Conservation (phyloP, 2,888 invertebrate species). For the Loripinus fragilis region DNA sequence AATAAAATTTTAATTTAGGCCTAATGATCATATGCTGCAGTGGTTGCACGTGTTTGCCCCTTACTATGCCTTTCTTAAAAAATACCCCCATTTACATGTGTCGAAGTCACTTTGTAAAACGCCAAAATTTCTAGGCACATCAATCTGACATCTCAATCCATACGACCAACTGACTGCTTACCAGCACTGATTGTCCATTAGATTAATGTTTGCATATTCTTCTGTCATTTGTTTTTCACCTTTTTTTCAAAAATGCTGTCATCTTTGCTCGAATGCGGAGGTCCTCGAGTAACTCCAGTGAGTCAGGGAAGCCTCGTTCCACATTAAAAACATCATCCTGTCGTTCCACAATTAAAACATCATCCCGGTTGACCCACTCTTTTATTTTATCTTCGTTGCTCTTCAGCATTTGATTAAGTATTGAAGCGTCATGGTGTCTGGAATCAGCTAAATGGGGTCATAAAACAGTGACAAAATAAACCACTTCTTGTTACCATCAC, state of each 20-base stretch:
- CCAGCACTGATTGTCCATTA: too few relatives aligned
- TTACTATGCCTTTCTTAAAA: too few relatives aligned
- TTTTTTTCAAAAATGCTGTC: conserved; percentile 37
- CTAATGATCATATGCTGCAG: too few relatives aligned
- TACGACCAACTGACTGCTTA: too few relatives aligned
- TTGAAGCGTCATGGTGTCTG: conserved; percentile 46
- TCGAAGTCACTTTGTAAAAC: too few relatives aligned
- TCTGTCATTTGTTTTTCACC: conserved; percentile 46
- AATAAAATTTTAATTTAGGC: too few relatives aligned
- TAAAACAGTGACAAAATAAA: conserved; percentile 40
- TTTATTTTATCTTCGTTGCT: conserved; percentile 49
- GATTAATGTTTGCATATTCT: conserved; percentile 43
- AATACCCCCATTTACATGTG: too few relatives aligned
- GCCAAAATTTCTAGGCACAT: too few relatives aligned
- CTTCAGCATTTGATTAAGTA: conserved; percentile 28
- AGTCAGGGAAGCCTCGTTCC: conserved; percentile 13
- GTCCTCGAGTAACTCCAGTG: conserved; percentile 36
- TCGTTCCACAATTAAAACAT: too few relatives aligned
- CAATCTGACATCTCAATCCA: too few relatives aligned
- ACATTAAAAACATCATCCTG: conserved; percentile 51
- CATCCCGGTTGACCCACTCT: conserved; percentile 34
- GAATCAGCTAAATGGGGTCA: conserved; percentile 45
- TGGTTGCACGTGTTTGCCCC: too few relatives aligned
- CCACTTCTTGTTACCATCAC: conserved; percentile 35
- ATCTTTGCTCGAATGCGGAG: conserved; percentile 45